Evolutionary conservation across 2,797 vertebrate genomes (phyloP).

Genomic region (Alca torda): DNA sequence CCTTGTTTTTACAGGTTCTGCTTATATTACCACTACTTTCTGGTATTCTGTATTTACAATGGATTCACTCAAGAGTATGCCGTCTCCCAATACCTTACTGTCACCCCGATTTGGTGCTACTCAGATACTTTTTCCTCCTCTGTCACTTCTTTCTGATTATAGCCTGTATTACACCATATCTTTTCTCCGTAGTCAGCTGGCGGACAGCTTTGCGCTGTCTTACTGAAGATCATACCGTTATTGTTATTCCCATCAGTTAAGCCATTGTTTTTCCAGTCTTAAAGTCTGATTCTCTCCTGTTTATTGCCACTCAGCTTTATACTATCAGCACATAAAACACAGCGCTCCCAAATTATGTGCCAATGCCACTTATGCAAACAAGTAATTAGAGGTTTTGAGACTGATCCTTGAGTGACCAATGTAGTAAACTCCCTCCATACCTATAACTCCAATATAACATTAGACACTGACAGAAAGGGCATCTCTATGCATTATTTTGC

Average conservation of each 20-base stretch:
- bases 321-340: not conserved
- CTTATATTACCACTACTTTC: fast-evolving
- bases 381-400: not conserved
- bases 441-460: fast-evolving
- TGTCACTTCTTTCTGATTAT: not conserved
- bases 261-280: not conserved
- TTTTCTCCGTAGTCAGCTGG: fast-evolving
- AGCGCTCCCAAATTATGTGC: not conserved
- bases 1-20: not conserved
- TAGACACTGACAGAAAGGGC: not conserved
- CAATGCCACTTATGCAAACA: not conserved
- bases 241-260: not conserved
- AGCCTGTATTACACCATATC: not conserved
- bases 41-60: fast-evolving
- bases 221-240: fast-evolving
- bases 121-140: not conserved
- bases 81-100: too few species aligned
- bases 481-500: not conserved
- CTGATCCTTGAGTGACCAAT: not conserved
- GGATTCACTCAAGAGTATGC: fast-evolving
- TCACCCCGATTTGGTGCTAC: not conserved
- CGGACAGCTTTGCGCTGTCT: fast-evolving
- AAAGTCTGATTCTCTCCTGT: not conserved
- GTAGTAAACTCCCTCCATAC: not conserved
- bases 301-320: not conserved